phyloP scores from a whole-genome alignment of 2,888 invertebrate genomes.

The Miltochrista miniata region DNA sequence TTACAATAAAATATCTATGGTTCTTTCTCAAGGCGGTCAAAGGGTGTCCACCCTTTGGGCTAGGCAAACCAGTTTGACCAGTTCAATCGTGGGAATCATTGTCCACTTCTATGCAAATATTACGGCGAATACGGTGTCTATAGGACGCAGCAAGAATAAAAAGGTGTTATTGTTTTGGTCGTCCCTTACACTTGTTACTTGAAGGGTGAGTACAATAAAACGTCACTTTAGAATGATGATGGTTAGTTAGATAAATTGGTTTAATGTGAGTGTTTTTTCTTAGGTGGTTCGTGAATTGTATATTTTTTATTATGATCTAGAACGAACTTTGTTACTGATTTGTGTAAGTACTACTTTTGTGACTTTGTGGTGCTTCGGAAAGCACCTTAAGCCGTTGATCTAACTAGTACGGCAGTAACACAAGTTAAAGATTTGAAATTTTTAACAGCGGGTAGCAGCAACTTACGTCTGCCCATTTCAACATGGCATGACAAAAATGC shows the following conservation, averaged over 20 bases:
- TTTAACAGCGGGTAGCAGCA: too few species aligned
- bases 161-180: constrained; percentile 34
- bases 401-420: too few species aligned
- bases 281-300: too few species aligned
- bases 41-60: constrained; percentile 55
- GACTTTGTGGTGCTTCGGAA: too few species aligned
- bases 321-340: too few species aligned
- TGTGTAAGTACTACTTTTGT: too few species aligned
- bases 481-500: too few species aligned
- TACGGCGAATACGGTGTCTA: constrained; percentile 9
- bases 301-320: too few species aligned
- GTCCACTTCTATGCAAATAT: constrained; percentile 54
- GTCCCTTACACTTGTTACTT: constrained; percentile 32
- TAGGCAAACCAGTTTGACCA: constrained; percentile 72
- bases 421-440: too few species aligned
- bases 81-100: constrained; percentile 69
- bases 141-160: constrained; percentile 23
- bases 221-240: constrained; percentile 24
- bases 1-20: constrained; percentile 11
- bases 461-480: too few species aligned
- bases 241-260: constrained; percentile 28
- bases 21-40: constrained; percentile 48
- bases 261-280: constrained; percentile 6
- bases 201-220: constrained; percentile 18
- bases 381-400: too few species aligned